A percentile compares a stretch with the other conserved stretches of the same genome.
phyloP scores from a whole-genome alignment of 2,888 invertebrate species.

The Calliphora vomitoria region DNA sequence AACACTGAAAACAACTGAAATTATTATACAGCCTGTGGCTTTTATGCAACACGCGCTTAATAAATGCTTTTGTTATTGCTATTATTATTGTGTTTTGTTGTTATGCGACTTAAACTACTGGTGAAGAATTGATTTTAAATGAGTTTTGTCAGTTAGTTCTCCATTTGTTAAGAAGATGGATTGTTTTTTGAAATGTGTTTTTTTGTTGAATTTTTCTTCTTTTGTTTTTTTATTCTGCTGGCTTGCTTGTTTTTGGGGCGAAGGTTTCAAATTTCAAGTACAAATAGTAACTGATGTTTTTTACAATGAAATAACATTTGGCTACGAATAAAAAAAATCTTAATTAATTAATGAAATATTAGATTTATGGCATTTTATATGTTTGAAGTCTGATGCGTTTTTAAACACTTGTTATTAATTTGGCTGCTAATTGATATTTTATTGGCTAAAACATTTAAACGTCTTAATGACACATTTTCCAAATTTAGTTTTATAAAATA shows the following conservation, averaged over 20 bases:
- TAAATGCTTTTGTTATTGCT: conserved; percentile 43
- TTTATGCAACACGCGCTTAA: conserved; percentile 61
- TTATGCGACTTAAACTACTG: conserved; percentile 39
- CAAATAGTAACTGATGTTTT: conserved; percentile 48
- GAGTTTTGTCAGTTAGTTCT: conserved; percentile 67
- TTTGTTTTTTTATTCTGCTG: background rate
- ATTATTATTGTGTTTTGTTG: conserved; percentile 32
- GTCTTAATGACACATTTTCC: background rate
- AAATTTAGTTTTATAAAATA: background rate
- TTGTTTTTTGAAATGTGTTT: conserved; percentile 52
- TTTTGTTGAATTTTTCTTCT: conserved; percentile 9
- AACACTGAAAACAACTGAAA: background rate
- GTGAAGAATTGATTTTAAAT: conserved; percentile 73
- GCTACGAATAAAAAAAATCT: background rate
- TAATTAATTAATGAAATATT: conserved; percentile 27
- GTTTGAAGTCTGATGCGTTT: background rate
- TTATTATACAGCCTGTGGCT: conserved; percentile 37
- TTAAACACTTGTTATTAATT: conserved; percentile 17
- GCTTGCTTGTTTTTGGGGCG: conserved; percentile 8
- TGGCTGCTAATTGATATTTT: background rate
- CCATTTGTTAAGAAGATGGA: conserved; percentile 55
- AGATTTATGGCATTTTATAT: conserved; percentile 2
- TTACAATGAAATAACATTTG: background rate
- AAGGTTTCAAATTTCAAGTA: conserved; percentile 67
- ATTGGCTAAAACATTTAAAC: background rate